phyloP scores from a whole-genome alignment of 2,888 invertebrate genomes.

The Mimachlamys varia region DNA sequence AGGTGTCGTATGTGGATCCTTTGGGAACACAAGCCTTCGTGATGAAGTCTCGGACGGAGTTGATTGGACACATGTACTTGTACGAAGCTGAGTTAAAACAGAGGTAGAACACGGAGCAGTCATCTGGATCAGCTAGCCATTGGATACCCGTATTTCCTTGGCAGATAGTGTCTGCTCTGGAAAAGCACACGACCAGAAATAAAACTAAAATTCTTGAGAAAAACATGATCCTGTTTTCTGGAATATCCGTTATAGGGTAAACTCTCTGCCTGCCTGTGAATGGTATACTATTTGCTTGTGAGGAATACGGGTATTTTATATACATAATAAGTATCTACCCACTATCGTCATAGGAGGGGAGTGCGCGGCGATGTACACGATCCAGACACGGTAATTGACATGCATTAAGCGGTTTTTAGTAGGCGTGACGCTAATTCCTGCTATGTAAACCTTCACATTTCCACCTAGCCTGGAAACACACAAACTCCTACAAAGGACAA shows the following conservation, averaged over 20 bases:
- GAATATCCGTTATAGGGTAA: not conserved
- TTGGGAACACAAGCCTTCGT: conserved; percentile 44
- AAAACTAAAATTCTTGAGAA: not conserved
- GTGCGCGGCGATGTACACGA: not conserved
- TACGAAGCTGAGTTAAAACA: conserved; percentile 41
- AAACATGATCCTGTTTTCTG: not conserved
- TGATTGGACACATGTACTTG: conserved; percentile 42
- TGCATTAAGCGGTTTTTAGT: not conserved
- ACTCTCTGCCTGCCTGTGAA: not conserved
- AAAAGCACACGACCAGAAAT: not conserved
- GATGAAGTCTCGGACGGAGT: conserved; percentile 41
- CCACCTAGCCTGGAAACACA: not conserved
- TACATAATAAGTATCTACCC: not conserved
- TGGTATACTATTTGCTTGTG: not conserved
- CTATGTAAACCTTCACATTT: not conserved
- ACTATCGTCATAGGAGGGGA: not conserved
- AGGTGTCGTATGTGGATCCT: conserved; percentile 45
- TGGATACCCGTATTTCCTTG: conserved; percentile 39
- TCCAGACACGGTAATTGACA: conserved; percentile 5
- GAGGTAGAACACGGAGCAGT: conserved; percentile 45
- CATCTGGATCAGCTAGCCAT: conserved; percentile 44
- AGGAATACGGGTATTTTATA: not conserved
- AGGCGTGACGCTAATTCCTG: not conserved
- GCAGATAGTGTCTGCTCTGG: conserved; percentile 15
- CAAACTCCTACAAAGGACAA: not conserved